phyloP scores from a whole-genome alignment of 37 sponge, comb jelly and placozoan species.

The Amphimedon queenslandica region DNA sequence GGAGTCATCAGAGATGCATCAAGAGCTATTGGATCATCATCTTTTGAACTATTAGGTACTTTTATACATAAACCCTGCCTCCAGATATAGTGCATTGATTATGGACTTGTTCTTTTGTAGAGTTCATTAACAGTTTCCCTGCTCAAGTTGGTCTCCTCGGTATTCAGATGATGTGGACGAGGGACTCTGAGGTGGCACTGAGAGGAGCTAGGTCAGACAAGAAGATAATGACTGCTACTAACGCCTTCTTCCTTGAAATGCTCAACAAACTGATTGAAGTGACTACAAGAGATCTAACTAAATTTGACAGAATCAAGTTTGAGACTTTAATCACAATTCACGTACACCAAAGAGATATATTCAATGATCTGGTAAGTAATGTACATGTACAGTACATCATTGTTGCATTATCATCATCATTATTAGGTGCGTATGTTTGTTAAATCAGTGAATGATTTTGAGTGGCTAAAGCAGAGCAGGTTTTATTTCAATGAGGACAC shows the following conservation, averaged over 20 bases:
- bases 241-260: slow-evolving; percentile 77
- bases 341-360: slow-evolving; percentile 93
- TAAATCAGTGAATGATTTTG: slow-evolving; percentile 78
- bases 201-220: slow-evolving; percentile 73
- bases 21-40: slow-evolving; percentile 52
- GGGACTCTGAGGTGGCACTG: slow-evolving; percentile 84
- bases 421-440: slow-evolving; percentile 76
- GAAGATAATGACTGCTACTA: slow-evolving; percentile 74
- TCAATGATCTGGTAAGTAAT: slow-evolving; percentile 71
- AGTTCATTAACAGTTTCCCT: slow-evolving; percentile 70
- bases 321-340: slow-evolving; percentile 95
- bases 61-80: no score
- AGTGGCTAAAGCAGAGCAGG: slow-evolving; percentile 96
- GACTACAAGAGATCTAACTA: slow-evolving; percentile 75
- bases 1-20: slow-evolving; percentile 77
- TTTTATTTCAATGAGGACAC: slow-evolving; percentile 94
- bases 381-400: background rate
- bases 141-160: slow-evolving; percentile 96
- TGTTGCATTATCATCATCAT: background rate
- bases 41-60: slow-evolving; percentile 55
- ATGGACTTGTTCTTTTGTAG: background rate
- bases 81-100: no score
- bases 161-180: slow-evolving; percentile 95
- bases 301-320: slow-evolving; percentile 76
- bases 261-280: slow-evolving; percentile 84